phyloP scores from a whole-genome alignment of 92 coral and sea anemone genomes.

The Siderastrea siderea region DNA sequence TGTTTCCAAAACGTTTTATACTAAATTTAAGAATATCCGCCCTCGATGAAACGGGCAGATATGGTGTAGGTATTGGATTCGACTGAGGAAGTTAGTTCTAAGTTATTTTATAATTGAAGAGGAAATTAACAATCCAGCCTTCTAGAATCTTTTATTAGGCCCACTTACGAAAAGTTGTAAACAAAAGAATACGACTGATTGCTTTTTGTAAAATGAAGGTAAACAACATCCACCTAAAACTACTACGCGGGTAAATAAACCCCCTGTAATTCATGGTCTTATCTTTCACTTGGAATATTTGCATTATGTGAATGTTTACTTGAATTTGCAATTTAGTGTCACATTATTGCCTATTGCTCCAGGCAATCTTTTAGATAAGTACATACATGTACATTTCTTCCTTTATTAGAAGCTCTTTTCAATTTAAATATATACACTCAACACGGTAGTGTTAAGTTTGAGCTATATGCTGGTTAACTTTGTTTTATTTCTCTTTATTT shows the following conservation, averaged over 20 bases:
- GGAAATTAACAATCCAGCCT: conserved; percentile 13
- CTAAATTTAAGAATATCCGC: background rate
- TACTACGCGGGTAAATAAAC: background rate
- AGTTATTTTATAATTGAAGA: background rate
- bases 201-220: background rate
- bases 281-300: conserved; percentile 15
- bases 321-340: background rate
- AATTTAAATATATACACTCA: too few species aligned
- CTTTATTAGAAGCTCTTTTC: too few species aligned
- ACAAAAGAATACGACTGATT: conserved; percentile 3
- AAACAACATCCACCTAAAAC: conserved; percentile 16
- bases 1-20: background rate
- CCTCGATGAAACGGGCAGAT: background rate
- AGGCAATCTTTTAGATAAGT: background rate
- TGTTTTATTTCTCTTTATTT: background rate
- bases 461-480: too few species aligned
- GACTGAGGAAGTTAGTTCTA: background rate
- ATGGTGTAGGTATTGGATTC: background rate
- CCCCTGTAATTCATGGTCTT: background rate
- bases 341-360: background rate
- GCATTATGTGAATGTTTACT: background rate
- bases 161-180: conserved; percentile 25
- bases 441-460: too few species aligned
- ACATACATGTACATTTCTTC: too few species aligned
- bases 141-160: conserved; percentile 7